A percentile compares a stretch with the other conserved stretches of the same genome.
Evolutionary conservation across 53 echinoderm and acorn worm species (phyloP).

Genomic region (Stichopus horrens): DNA sequence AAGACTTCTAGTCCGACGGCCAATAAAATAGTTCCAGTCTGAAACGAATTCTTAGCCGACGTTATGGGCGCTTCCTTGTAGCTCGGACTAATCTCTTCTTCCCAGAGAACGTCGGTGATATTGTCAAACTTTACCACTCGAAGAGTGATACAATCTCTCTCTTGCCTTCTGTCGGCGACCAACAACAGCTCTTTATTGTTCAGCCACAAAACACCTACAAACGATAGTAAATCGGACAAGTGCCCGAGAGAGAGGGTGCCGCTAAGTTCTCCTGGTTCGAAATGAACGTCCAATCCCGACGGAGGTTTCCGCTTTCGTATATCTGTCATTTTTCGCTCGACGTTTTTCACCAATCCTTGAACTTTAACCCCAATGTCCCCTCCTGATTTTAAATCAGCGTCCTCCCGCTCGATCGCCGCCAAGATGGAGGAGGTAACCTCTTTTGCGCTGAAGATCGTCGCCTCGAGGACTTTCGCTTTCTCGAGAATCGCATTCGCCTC

Average conservation of each 20-base stretch:
- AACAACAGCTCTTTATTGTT: neutral
- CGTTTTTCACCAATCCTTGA: slow-evolving; percentile 26
- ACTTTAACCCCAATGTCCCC: slow-evolving; percentile 15
- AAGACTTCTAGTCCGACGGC: slow-evolving; percentile 18
- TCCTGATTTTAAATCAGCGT: slow-evolving; percentile 15
- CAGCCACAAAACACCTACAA: slow-evolving; percentile 32
- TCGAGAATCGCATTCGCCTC: slow-evolving; percentile 13
- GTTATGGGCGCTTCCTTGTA: slow-evolving; percentile 24
- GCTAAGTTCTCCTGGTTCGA: neutral
- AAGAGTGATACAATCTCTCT: slow-evolving; percentile 6
- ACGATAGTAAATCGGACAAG: slow-evolving; percentile 8
- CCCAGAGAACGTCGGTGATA: slow-evolving; percentile 9
- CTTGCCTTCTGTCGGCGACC: slow-evolving; percentile 27
- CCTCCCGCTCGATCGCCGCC: slow-evolving; percentile 38
- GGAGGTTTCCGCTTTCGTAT: neutral
- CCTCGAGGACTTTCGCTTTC: slow-evolving; percentile 37
- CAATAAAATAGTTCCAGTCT: slow-evolving; percentile 3
- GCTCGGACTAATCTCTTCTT: slow-evolving; percentile 3
- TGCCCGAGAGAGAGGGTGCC: slow-evolving; percentile 11
- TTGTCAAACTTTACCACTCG: neutral
- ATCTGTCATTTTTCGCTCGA: slow-evolving; percentile 17
- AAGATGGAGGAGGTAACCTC: slow-evolving; percentile 39
- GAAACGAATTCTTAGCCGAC: neutral
- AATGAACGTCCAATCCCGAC: neutral
- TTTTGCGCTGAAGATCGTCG: slow-evolving; percentile 35